Evolutionary conservation across 2,888 invertebrate genomes (phyloP), one percentile per base, ranked within the genome.

Genomic region (Sycophila texana): DNA sequence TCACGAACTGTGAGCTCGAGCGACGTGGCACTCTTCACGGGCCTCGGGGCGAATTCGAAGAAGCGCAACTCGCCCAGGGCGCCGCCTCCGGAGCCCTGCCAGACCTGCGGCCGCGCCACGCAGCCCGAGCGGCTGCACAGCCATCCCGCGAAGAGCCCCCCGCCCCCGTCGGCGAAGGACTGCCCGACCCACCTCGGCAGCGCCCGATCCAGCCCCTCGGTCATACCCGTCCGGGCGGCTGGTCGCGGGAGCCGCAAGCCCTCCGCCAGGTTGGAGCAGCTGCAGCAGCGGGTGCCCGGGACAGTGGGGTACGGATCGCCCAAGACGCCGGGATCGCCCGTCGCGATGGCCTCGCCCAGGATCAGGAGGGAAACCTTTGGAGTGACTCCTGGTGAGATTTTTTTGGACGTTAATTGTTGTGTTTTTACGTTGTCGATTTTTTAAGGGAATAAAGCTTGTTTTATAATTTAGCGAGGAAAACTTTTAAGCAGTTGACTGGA

Each of bases 51-150:
- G 26, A 47, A 7, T 22, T 1, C 47, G 13, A 7, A 2, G 53
- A 77, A 47, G 39, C 58, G n/a, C 5, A 0, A n/a, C 39, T 39
- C 16, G 39, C 10, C 26, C 4, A 14, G 30, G 39, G 39, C 30
- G n/a, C 18, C 72, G 20, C 49, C 14, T 1, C 3, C 71, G 58
- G 91, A 91, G 82, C 93, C 94, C 0, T 95, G 95, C 87, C 92
- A 91, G 73, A 93, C 93, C 74, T 95, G 95, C 88, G 94, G 94
- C 1, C 91, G 94, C 22, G 92, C 93, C 1, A 94, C 95, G 87
- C 92, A 93, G 80, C 94, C 95, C 0, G 95, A 95, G 85, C 90
- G 95, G 16, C 92, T 93, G 81, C 93, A 93, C 86, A 93, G 92
- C 85, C 93, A 93, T 85, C 93, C 93, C 1, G 26, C 26, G 39